Evolutionary conservation across 2,797 vertebrate species (phyloP), one percentile per base, ranked within the genome.

Genomic region (Cossypha niveicapilla): DNA sequence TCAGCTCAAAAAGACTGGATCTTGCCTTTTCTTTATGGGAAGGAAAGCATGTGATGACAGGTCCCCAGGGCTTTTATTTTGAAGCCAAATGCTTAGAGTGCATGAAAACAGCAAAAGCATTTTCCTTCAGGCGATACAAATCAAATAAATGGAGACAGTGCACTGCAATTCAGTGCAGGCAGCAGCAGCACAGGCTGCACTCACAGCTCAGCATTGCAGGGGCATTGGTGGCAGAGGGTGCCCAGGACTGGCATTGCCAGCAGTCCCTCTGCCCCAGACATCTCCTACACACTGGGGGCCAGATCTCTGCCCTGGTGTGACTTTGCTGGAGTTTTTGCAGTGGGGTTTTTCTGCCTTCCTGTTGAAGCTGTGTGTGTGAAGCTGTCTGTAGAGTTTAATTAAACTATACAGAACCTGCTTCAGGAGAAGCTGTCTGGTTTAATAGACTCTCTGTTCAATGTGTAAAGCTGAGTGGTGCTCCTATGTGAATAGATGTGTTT

Each of bases 31-130:
- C 70, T 93, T 91, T 92, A 60, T 50, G 66, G 62, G 83, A 86
- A 92, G 67, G 71, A 61, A 93, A 70, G 66, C 73, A 24, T 82
- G 83, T 86, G 86, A 86, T 93, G 86, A 63, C 63, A 79, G 32
- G 79, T 92, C 94, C 67, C 89, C 41, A 53, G 95, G 90, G 95
- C 93, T 96, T 94, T 94, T 93, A 84, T 96, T 96, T 85, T 95
- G 94, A 94, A 95, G 93, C 79, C 86, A 92, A 94, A 94, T 93
- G 80, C 90, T 95, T 92, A 57, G 86, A 96, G 83, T 86, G 86
- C 92, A 92, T 39, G 86, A 92, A 94, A 88, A 88, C 90, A 86
- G 88, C 86, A 81, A 90, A 94, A 92, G 83, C 80, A 72, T 92
- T 94, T 95, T 94, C 90, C 93, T 96, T 81, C 48, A 81, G 92